Evolutionary conservation across 2,797 vertebrate genomes (phyloP), one percentile per base, ranked within the genome.

Genomic region (Apodemus agrarius): DNA sequence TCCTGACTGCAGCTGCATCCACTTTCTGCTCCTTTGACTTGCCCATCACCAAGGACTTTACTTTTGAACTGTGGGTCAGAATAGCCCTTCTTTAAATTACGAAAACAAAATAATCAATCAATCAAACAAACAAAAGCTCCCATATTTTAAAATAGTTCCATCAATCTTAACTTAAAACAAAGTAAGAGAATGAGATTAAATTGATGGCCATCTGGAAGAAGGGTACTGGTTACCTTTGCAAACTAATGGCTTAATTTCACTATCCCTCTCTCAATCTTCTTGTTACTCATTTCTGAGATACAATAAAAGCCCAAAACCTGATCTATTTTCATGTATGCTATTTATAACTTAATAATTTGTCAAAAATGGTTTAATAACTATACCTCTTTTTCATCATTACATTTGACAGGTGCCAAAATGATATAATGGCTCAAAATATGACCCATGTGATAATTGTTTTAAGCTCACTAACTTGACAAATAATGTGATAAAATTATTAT

Each of bases 381-480:
- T 61, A 67, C 3, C 93, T 21, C 19, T 91, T 81, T 97, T 97
- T 90, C 91, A 46, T 94, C 91, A 94, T 85, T 94, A 93, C 49
- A 3, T 93, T 92, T 96, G 96, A 83, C 79, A 88, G 96, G 49
- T 92, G 89, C 67, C 92, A 97, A 93, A 93, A 67, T 89, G 37
- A 97, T 92, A 93, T 82, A 93, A 46, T 59, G 88, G 21, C 82
- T 97, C 52, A 95, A 85, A 97, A 78, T 79, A 94, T 86, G 29
- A 87, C 59, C 94, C 72, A 76, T 7, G 0, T 67, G 90, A 97
- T 97, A 95, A 89, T 94, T 94, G 84, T 89, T 97, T 98, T 98
- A 93, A 95, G 40, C 31, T 97, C 63, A 85, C 72, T 24, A 75
- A 0, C 67, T 96, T 96, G 49, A 96, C 76, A 96, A 98, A 96